Conservation (phyloP, 2,797 vertebrate species). For the Hozukius guyotensis region DNA sequence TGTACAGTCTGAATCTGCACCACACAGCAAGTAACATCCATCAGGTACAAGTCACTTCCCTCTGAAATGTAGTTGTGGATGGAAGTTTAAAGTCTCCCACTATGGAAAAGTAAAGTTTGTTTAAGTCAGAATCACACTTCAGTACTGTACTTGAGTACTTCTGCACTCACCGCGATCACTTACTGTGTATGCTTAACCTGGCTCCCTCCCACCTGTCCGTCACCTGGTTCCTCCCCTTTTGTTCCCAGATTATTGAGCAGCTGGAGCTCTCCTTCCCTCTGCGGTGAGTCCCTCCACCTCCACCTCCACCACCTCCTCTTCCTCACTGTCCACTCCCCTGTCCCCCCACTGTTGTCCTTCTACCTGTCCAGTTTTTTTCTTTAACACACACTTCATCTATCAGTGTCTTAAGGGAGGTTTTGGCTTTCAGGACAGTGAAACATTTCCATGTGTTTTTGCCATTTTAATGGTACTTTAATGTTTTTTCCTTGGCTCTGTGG, state of each 20-base stretch:
- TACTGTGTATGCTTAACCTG: slow-evolving; percentile 55
- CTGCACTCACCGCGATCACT: slow-evolving; percentile 42
- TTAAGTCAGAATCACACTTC: not conserved
- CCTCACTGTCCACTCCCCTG: not conserved
- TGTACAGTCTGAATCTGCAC: not conserved
- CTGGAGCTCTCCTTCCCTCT: slow-evolving; percentile 90
- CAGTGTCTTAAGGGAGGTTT: not conserved
- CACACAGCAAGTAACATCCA: not conserved
- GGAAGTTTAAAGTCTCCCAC: not conserved
- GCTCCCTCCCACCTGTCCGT: slow-evolving; percentile 55
- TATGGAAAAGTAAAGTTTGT: not conserved
- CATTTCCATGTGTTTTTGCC: slow-evolving; percentile 18
- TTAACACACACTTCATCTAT: not conserved
- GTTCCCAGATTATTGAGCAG: slow-evolving; percentile 88
- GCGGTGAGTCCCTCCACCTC: slow-evolving; percentile 80
- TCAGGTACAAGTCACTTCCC: not conserved
- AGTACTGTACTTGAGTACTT: slow-evolving; percentile 22
- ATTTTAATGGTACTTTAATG: not conserved
- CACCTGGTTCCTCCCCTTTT: slow-evolving; percentile 58
- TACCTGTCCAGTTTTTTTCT: not conserved
- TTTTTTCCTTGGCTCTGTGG: not conserved
- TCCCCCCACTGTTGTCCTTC: not conserved
- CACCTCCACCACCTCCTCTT: slow-evolving; percentile 20
- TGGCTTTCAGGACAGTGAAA: slow-evolving; percentile 6
- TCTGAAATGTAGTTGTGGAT: not conserved